Conservation (phyloP, 2,797 vertebrate species). For the Uromys caudimaculatus region DNA sequence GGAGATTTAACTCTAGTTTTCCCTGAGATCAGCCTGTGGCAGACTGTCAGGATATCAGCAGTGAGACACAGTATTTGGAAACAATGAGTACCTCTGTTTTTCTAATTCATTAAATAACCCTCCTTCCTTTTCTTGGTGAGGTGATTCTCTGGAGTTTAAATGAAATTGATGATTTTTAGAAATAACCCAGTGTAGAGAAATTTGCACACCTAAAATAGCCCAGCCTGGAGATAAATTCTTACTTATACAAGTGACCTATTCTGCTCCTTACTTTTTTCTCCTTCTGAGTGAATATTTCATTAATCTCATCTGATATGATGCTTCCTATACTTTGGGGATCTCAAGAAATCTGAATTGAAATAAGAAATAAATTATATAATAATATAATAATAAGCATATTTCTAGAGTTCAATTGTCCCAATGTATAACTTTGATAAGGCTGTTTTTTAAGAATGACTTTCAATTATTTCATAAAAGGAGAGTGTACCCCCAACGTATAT, state of each 20-base stretch:
- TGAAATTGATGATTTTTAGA: slow-evolving; percentile 33
- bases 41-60: background rate
- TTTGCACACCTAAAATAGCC: background rate
- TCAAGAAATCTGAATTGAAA: slow-evolving; percentile 22
- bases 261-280: background rate
- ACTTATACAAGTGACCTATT: background rate
- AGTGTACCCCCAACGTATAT: background rate
- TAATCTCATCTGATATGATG: slow-evolving; percentile 1
- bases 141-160: background rate
- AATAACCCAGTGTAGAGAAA: background rate
- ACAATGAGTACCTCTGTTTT: background rate
- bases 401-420: background rate
- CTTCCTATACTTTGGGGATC: background rate
- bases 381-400: background rate
- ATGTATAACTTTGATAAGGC: background rate
- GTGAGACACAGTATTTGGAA: background rate
- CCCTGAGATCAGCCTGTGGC: background rate
- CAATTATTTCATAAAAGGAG: background rate
- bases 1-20: background rate
- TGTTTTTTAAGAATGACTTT: background rate
- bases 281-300: background rate
- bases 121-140: background rate
- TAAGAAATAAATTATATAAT: slow-evolving; percentile 37
- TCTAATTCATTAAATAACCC: background rate
- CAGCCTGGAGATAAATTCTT: background rate